Conservation (phyloP, 2,797 vertebrate genomes). For the Buphagus erythrorhynchus region DNA sequence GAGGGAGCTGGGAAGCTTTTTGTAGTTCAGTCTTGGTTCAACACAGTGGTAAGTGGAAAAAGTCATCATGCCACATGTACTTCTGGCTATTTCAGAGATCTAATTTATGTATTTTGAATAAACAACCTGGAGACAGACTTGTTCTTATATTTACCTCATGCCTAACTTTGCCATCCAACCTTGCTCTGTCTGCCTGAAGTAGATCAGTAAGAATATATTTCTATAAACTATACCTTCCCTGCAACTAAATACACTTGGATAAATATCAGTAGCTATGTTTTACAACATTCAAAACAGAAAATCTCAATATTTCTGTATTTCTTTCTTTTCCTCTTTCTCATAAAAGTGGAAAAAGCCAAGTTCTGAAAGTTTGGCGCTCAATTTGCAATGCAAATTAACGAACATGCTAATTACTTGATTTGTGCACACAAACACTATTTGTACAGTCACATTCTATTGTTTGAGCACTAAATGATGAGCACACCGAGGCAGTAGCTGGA, state of each 20-base stretch:
- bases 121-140: neutral
- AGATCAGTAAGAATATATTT: neutral
- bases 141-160: neutral
- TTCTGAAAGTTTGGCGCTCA: neutral
- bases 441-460: slow-evolving; percentile 11
- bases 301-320: neutral
- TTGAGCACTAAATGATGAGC: neutral
- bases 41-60: neutral
- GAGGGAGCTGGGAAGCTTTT: neutral
- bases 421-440: slow-evolving; percentile 35
- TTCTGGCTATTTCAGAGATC: neutral
- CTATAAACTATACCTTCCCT: neutral
- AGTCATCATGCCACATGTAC: neutral
- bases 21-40: neutral
- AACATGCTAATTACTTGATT: slow-evolving; percentile 21
- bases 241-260: neutral
- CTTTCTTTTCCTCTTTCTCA: neutral
- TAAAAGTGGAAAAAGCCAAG: too few relatives aligned
- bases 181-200: neutral
- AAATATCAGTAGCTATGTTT: neutral
- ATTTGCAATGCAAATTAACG: slow-evolving; percentile 34
- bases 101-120: neutral
- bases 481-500: slow-evolving; percentile 29
- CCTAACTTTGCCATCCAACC: neutral
- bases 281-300: neutral